phyloP scores from a whole-genome alignment of 2,888 invertebrate species.

The Hipparchia sbordonii region DNA sequence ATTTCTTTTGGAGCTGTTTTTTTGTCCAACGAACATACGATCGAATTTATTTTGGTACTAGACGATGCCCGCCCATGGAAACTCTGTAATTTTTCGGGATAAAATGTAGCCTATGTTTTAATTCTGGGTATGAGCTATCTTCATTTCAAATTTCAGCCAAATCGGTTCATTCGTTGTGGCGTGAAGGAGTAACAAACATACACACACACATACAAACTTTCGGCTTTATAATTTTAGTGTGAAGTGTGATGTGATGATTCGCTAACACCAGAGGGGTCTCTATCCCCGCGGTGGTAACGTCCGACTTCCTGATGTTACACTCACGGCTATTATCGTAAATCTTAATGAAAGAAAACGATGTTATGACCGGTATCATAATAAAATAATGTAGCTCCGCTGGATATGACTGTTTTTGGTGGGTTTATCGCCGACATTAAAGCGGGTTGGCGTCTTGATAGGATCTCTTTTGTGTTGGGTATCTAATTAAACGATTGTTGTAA shows the following conservation, averaged over 20 bases:
- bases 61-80: too few relatives aligned
- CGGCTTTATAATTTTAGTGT: too few relatives aligned
- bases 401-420: too few relatives aligned
- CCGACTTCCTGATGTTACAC: constrained; percentile 35
- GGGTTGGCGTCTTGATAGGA: background rate
- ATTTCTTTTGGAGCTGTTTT: background rate
- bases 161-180: too few relatives aligned
- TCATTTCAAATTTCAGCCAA: too few relatives aligned
- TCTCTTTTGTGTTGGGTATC: background rate
- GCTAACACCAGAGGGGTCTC: background rate
- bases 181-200: too few relatives aligned
- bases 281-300: constrained; percentile 49
- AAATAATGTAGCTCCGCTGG: background rate
- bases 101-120: too few relatives aligned
- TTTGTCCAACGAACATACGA: background rate
- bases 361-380: constrained; percentile 4
- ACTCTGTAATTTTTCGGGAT: too few relatives aligned
- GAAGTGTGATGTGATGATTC: too few relatives aligned
- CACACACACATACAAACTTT: too few relatives aligned
- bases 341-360: constrained; percentile 4
- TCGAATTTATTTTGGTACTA: constrained; percentile 16
- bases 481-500: background rate
- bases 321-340: constrained; percentile 11
- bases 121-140: too few relatives aligned
- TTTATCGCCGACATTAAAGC: too few relatives aligned